Evolutionary conservation across 2,888 invertebrate species (phyloP).

Genomic region (Tillus elongatus): DNA sequence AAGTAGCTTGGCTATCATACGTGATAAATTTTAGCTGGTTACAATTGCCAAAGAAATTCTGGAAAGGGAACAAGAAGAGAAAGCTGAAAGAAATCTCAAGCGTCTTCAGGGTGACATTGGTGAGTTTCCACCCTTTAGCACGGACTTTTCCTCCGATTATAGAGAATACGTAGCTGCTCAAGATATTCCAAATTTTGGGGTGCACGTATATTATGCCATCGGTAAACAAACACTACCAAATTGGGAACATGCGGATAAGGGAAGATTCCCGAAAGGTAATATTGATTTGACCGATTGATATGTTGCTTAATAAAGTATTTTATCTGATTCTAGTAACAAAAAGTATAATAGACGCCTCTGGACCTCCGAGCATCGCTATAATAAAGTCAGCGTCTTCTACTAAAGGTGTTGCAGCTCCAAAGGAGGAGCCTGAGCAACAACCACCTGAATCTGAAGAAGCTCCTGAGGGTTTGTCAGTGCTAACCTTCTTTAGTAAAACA

Average conservation of each 20-base stretch:
- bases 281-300: no score
- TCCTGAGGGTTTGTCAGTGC: no score
- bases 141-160: slow-evolving; percentile 39
- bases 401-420: neutral
- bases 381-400: slow-evolving; percentile 4
- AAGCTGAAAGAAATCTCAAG: slow-evolving; percentile 19
- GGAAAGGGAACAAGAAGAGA: slow-evolving; percentile 29
- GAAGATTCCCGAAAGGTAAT: slow-evolving; percentile 33
- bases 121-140: slow-evolving; percentile 32
- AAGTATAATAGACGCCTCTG: slow-evolving; percentile 11
- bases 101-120: slow-evolving; percentile 28
- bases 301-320: no score
- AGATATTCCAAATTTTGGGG: slow-evolving; percentile 44
- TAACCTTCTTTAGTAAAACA: no score
- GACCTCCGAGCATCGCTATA: slow-evolving; percentile 2
- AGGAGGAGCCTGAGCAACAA: slow-evolving; percentile 5
- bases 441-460: slow-evolving; percentile 5
- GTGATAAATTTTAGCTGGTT: slow-evolving; percentile 27
- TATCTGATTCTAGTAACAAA: slow-evolving; percentile 14
- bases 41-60: slow-evolving; percentile 36
- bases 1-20: no score
- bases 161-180: slow-evolving; percentile 43
- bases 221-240: slow-evolving; percentile 41
- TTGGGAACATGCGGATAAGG: slow-evolving; percentile 38
- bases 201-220: slow-evolving; percentile 45